Base-by-base conservation (phyloP, 1,140 invertebrate genomes). In the Planococcus citri region DNA sequence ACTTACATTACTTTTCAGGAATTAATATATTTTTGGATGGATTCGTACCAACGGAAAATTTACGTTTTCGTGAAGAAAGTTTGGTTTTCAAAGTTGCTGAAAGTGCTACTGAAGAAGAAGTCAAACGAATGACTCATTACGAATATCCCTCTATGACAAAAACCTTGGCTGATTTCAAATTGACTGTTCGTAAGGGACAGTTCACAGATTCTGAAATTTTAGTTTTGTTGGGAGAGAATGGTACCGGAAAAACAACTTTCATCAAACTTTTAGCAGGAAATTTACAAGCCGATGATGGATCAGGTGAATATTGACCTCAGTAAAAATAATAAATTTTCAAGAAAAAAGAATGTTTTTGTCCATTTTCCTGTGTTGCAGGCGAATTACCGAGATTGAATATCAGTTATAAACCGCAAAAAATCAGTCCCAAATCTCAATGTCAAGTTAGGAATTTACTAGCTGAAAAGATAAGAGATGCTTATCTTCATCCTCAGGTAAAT, bases 1-100 rank as follows among this genome's bases (percentile, higher is more conserved):
- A 10, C 20, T 25, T 58, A 27, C 20, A 57, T 33, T 70, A 27
- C 6, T 20, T 60, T 60, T 60, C 74, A 89, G 89, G 92, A 76
- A 99, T 99, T 76, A 99, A 99, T 78, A 98, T 99, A 76, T 99
- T 99, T 81, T 84, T 99, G 72, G 97, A 99, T 81, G 97, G 97
- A 57, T 99, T 98, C 83, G 94, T 99, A 3, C 96, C 96, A 57
- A 98, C 97, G 20, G 97, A 99, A 82, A 99, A 99, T 82, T 86
- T 99, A 79, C 86, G 97, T 77, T 99, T 99, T 82, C 86, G 97
- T 71, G 96, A 97, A 75, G 90, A 93, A 79, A 95, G 94, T 1
- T 81, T 99, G 12, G 90, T 96, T 2, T 99, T 99, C 78, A 98
- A 98, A 83, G 97, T 98, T 0, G 92, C 96, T 0, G 97, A 99